phyloP scores from a whole-genome alignment of 2,888 invertebrate species.

The Drosophila paranaensis region DNA sequence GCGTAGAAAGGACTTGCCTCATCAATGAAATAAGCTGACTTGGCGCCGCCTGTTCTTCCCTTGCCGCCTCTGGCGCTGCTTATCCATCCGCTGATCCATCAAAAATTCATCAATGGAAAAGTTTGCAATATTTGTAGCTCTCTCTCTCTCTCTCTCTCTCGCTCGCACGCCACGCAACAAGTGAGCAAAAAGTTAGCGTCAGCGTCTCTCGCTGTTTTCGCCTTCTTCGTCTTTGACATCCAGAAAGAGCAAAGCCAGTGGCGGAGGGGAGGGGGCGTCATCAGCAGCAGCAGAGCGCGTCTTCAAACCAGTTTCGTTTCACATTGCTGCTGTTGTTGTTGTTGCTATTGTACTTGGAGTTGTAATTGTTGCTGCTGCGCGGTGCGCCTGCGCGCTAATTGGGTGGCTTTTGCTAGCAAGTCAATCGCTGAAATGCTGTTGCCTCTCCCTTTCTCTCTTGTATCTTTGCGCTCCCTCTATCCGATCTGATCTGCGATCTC shows the following conservation, averaged over 20 bases:
- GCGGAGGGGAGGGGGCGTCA: not conserved
- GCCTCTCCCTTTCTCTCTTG: slow-evolving; percentile 1
- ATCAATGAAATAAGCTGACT: slow-evolving; percentile 38
- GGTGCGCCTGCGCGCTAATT: slow-evolving; percentile 73
- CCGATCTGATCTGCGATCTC: slow-evolving; percentile 16
- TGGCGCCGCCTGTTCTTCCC: not conserved
- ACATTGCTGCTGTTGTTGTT: slow-evolving; percentile 19
- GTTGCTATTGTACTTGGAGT: slow-evolving; percentile 24
- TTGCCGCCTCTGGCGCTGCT: not conserved
- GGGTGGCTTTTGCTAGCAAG: slow-evolving; percentile 54
- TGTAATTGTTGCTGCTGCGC: slow-evolving; percentile 33
- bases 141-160: slow-evolving; percentile 24
- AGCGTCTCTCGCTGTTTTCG: slow-evolving; percentile 19
- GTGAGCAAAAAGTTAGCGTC: slow-evolving; percentile 44
- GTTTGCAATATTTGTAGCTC: slow-evolving; percentile 62
- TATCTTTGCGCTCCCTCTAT: slow-evolving; percentile 4
- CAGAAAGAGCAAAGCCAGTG: slow-evolving; percentile 9
- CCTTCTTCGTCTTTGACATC: slow-evolving; percentile 24
- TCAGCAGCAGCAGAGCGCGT: slow-evolving; percentile 32
- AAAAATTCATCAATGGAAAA: slow-evolving; percentile 77
- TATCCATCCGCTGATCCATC: slow-evolving; percentile 8
- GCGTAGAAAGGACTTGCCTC: not conserved
- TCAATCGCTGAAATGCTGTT: slow-evolving; percentile 35
- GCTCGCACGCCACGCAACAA: slow-evolving; percentile 57
- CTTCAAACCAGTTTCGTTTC: slow-evolving; percentile 68